These are phyloP conservation scores for Anolis carolinensis DNA, from an alignment of 2,113 vertebrate species.

Conservation along the genomic window DNA sequence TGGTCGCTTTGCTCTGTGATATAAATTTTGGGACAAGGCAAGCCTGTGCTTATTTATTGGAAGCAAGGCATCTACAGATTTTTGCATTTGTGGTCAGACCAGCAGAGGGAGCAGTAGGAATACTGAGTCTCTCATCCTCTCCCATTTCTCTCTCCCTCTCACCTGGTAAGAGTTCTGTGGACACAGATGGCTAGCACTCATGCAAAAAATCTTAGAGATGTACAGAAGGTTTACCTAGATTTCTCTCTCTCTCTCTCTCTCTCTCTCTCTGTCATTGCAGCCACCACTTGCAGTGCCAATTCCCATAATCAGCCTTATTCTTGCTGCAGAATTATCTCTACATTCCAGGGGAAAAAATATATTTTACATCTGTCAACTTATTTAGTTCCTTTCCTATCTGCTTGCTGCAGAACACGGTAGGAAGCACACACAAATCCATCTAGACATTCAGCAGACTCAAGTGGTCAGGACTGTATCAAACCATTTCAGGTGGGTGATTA, in stretches of 20 bases:
- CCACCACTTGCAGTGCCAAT: background rate
- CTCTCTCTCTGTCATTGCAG: background rate
- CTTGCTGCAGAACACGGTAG: background rate
- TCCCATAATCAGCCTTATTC: background rate
- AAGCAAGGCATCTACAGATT: background rate
- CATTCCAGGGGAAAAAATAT: background rate
- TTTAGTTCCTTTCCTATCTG: background rate
- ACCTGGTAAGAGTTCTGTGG: background rate
- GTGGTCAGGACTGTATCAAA: background rate
- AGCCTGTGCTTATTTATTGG: background rate
- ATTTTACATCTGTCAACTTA: background rate
- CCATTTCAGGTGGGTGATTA: background rate
- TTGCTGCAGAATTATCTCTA: background rate
- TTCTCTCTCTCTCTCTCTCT: too few species aligned
- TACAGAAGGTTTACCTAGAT: background rate
- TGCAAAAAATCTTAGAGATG: background rate
- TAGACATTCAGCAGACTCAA: background rate
- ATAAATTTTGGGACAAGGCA: background rate
- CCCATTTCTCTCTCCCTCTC: background rate
- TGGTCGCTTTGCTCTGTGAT: background rate
- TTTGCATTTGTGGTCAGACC: background rate
- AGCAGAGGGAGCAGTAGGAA: slow-evolving; percentile 21
- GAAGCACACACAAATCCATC: background rate
- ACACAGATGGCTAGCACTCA: background rate
- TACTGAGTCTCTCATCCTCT: background rate